Evolutionary conservation across 2,888 invertebrate species (phyloP).

Genomic region (Ganaspis brasiliensis): DNA sequence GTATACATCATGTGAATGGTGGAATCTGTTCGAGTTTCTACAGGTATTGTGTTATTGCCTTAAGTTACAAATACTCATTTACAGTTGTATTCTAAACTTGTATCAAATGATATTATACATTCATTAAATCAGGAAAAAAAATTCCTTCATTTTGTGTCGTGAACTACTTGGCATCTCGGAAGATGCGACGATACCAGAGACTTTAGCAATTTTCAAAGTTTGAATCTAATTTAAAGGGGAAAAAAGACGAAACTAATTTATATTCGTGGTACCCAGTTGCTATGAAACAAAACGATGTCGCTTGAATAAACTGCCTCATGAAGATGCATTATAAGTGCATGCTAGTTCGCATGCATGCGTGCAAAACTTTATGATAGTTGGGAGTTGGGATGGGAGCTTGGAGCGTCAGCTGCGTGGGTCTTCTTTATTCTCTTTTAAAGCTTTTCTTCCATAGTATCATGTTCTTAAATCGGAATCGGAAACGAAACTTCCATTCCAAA

Average conservation of each 20-base stretch:
- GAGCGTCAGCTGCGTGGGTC: constrained; percentile 18
- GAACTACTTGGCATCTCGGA: too few species aligned
- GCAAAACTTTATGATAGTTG: constrained; percentile 28
- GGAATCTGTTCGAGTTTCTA: neutral
- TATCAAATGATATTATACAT: too few species aligned
- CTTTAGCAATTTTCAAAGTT: too few species aligned
- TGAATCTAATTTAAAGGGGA: neutral
- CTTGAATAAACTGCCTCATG: constrained; percentile 19
- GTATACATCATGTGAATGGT: constrained; percentile 5
- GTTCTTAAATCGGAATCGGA: neutral
- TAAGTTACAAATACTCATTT: neutral
- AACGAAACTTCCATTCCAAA: neutral
- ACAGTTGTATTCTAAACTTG: too few species aligned
- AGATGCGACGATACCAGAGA: too few species aligned
- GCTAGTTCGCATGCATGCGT: constrained; percentile 7
- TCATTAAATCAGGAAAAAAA: too few species aligned
- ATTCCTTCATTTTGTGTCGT: too few species aligned
- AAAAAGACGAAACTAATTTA: constrained; percentile 8
- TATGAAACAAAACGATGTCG: constrained; percentile 7
- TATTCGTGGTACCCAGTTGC: neutral
- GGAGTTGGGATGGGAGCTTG: constrained; percentile 1
- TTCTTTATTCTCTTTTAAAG: constrained; percentile 20
- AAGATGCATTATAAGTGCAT: constrained; percentile 17
- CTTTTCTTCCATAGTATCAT: neutral
- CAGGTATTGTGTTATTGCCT: constrained; percentile 10